Percentiles rank a stretch among this genome's conserved stretches.
Conservation (phyloP, 2,113 vertebrate genomes). For the Hepsetus odoe region DNA sequence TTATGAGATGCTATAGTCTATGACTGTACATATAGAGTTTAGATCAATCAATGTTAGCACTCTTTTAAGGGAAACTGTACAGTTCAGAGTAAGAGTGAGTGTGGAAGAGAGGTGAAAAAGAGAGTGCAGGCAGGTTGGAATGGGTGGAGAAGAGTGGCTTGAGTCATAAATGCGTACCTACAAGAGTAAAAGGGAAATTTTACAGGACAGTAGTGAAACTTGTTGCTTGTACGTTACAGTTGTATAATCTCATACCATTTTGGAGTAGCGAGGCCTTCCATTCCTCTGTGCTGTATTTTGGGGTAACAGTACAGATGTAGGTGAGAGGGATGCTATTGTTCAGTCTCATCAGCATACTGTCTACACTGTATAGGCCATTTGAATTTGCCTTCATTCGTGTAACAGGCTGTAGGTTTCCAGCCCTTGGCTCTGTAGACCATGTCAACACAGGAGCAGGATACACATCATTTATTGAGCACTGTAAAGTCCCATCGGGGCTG, state of each 20-base stretch:
- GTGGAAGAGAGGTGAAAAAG: no score
- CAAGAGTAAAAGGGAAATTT: no score
- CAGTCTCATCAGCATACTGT: slow-evolving; percentile 58
- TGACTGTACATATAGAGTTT: no score
- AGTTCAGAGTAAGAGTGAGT: no score
- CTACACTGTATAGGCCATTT: slow-evolving; percentile 54
- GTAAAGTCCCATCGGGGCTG: slow-evolving; percentile 16
- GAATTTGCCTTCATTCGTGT: slow-evolving; percentile 29
- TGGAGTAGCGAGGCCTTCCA: slow-evolving; percentile 68
- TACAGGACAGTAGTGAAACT: no score
- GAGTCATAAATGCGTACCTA: no score
- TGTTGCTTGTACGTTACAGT: neutral
- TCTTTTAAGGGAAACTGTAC: no score
- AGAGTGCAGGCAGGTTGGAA: no score
- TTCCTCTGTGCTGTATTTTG: slow-evolving; percentile 48
- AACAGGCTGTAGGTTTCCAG: neutral
- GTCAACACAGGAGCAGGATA: slow-evolving; percentile 57
- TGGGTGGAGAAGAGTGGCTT: no score
- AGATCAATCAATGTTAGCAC: no score
- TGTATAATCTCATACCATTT: slow-evolving; percentile 60
- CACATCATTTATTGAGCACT: slow-evolving; percentile 46
- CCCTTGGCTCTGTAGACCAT: slow-evolving; percentile 33
- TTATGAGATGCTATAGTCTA: no score
- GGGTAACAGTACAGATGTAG: slow-evolving; percentile 62
- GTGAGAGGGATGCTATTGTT: slow-evolving; percentile 47